phyloP scores from a whole-genome alignment of 64 coral and sea anemone species.

The Cladopsammia gracilis region DNA sequence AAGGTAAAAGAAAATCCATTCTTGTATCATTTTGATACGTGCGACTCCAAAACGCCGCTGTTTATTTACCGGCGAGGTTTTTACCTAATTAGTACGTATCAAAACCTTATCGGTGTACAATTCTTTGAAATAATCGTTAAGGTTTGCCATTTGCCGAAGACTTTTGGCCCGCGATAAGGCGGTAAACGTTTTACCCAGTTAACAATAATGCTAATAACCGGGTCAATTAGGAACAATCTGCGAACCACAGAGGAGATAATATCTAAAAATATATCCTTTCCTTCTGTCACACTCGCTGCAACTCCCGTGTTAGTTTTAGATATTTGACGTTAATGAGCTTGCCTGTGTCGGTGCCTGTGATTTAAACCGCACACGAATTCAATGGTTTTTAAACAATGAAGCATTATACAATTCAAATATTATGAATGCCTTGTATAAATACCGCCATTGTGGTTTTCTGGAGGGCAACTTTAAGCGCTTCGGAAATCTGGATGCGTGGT shows the following conservation, averaged over 20 bases:
- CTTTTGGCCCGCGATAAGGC: conserved; percentile 72
- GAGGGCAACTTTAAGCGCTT: conserved; percentile 64
- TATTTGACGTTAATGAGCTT: conserved; percentile 70
- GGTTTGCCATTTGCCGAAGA: conserved; percentile 23
- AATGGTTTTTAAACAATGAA: conserved; percentile 65
- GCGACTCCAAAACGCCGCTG: conserved; percentile 2
- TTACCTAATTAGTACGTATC: conserved; percentile 27
- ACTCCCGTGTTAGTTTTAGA: conserved; percentile 62
- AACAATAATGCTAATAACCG: conserved; percentile 92
- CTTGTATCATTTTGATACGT: background rate
- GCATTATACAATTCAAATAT: conserved; percentile 88
- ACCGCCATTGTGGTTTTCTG: conserved; percentile 66
- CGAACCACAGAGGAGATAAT: conserved; percentile 74
- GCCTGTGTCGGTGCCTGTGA: conserved; percentile 44
- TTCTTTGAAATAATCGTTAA: conserved; percentile 47
- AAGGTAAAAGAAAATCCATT: background rate
- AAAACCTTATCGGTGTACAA: conserved; percentile 38
- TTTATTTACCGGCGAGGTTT: conserved; percentile 11
- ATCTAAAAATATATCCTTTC: conserved; percentile 28
- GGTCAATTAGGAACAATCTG: conserved; percentile 93
- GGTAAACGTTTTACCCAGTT: conserved; percentile 72
- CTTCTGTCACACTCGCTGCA: conserved; percentile 25
- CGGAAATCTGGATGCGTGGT: conserved; percentile 24
- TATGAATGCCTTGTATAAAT: conserved; percentile 83
- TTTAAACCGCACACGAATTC: conserved; percentile 47